These are phyloP conservation scores for Zaprionus nigranus DNA, from an alignment of 1,140 invertebrate species.

Conservation along the genomic window DNA sequence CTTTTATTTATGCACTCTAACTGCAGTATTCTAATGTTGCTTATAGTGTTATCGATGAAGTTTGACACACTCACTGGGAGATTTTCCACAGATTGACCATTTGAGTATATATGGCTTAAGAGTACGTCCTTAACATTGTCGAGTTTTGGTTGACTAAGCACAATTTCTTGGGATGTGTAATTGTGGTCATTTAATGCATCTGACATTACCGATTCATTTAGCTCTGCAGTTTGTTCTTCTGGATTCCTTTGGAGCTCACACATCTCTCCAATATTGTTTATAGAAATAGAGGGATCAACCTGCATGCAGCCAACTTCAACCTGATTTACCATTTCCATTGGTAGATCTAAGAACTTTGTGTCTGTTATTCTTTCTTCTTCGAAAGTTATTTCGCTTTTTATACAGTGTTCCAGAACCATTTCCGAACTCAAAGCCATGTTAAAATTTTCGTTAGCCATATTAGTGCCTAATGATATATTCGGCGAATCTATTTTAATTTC, in stretches of 20 bases:
- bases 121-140: constrained; percentile 44
- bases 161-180: constrained; percentile 57
- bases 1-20: constrained; percentile 1
- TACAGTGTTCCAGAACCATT: not conserved
- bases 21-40: constrained; percentile 28
- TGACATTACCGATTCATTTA: constrained; percentile 23
- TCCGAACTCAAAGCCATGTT: not conserved
- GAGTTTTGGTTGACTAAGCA: constrained; percentile 7
- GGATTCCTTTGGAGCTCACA: constrained; percentile 6
- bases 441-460: not conserved
- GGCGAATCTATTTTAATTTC: not conserved
- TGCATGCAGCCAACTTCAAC: constrained; percentile 27
- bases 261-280: constrained; percentile 36
- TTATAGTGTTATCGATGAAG: constrained; percentile 60
- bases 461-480: not conserved
- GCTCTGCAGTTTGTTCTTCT: not conserved
- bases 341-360: constrained; percentile 13
- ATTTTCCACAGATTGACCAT: not conserved
- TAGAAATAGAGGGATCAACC: not conserved
- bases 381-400: constrained; percentile 42
- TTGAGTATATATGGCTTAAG: constrained; percentile 39
- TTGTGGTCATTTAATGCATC: constrained; percentile 68
- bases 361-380: constrained; percentile 37
- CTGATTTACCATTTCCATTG: constrained; percentile 24
- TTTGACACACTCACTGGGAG: constrained; percentile 40